Percentiles rank a stretch among this genome's conserved stretches.
These are phyloP conservation scores for Hymenochirus boettgeri DNA, from an alignment of 2,113 vertebrate genomes.

Conservation along the genomic window DNA sequence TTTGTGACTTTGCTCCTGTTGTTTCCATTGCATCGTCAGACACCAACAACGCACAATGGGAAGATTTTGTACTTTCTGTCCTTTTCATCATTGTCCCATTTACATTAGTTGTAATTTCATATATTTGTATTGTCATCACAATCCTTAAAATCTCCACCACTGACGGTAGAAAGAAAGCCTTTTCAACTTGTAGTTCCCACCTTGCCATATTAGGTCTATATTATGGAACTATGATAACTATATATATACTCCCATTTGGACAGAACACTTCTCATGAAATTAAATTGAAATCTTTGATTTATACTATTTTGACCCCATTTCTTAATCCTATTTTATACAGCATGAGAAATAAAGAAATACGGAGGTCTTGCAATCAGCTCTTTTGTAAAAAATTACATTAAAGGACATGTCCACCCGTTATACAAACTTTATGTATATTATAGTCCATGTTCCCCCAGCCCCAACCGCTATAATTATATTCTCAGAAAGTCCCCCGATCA, in stretches of 20 bases:
- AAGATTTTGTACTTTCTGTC: slow-evolving; percentile 13
- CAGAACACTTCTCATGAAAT: not conserved
- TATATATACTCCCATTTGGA: slow-evolving; percentile 6
- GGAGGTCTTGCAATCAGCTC: not conserved
- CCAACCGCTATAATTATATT: no score
- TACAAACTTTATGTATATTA: no score
- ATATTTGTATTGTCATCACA: slow-evolving; percentile 6
- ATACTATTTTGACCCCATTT: slow-evolving; percentile 16
- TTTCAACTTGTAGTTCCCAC: slow-evolving; percentile 9
- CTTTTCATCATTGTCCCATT: slow-evolving; percentile 14
- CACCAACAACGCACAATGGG: not conserved
- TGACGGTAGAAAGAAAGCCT: slow-evolving; percentile 12
- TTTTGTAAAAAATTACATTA: not conserved
- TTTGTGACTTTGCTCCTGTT: slow-evolving; percentile 21
- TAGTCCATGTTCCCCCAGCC: no score
- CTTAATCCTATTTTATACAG: slow-evolving; percentile 28
- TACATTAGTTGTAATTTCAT: slow-evolving; percentile 4
- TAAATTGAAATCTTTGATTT: slow-evolving; percentile 18
- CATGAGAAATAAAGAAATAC: slow-evolving; percentile 21
- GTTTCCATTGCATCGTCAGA: slow-evolving; percentile 8
- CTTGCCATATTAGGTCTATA: slow-evolving; percentile 7
- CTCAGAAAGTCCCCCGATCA: no score
- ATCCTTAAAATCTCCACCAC: slow-evolving; percentile 15
- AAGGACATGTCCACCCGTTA: no score
- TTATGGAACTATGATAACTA: slow-evolving; percentile 18